These are phyloP conservation scores for Callionymus lyra DNA, from an alignment of 2,113 vertebrate species.

Conservation along the genomic window DNA sequence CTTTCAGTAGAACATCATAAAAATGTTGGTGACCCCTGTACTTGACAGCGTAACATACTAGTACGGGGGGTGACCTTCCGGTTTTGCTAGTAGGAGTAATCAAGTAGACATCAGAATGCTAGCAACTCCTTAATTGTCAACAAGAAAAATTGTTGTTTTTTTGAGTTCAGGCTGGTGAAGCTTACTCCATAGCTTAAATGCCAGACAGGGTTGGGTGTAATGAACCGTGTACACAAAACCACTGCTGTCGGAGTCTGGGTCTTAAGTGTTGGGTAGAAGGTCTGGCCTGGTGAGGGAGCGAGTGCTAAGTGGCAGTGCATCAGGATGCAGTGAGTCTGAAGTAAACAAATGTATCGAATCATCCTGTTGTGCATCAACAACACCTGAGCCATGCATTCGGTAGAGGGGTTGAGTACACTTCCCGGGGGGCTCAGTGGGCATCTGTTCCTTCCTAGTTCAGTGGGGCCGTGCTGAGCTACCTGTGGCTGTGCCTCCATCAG, in stretches of 20 bases:
- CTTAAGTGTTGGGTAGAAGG: neutral
- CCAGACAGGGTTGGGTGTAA: neutral
- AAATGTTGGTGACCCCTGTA: too few species aligned
- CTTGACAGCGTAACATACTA: too few species aligned
- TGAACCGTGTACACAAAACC: slow-evolving; percentile 5
- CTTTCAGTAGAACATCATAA: too few species aligned
- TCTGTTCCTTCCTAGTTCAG: slow-evolving; percentile 50
- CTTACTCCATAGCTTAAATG: too few species aligned
- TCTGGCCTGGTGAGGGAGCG: slow-evolving; percentile 21
- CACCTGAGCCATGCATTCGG: slow-evolving; percentile 56
- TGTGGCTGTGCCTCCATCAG: slow-evolving; percentile 51
- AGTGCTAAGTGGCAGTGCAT: slow-evolving; percentile 25
- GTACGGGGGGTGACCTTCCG: too few species aligned
- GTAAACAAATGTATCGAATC: slow-evolving; percentile 25
- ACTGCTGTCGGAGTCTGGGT: neutral
- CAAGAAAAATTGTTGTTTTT: too few species aligned
- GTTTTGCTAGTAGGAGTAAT: too few species aligned
- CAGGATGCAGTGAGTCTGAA: slow-evolving; percentile 25
- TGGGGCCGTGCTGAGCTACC: slow-evolving; percentile 44
- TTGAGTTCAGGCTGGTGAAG: too few species aligned
- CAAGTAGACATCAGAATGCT: too few species aligned
- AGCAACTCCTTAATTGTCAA: too few species aligned
- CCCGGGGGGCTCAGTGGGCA: slow-evolving; percentile 53
- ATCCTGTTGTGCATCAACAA: slow-evolving; percentile 28
- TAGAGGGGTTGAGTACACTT: slow-evolving; percentile 8